A percentile compares a stretch with the other conserved stretches of the same genome.
phyloP scores from a whole-genome alignment of 2,888 invertebrate genomes.

The Erebia aethiops region DNA sequence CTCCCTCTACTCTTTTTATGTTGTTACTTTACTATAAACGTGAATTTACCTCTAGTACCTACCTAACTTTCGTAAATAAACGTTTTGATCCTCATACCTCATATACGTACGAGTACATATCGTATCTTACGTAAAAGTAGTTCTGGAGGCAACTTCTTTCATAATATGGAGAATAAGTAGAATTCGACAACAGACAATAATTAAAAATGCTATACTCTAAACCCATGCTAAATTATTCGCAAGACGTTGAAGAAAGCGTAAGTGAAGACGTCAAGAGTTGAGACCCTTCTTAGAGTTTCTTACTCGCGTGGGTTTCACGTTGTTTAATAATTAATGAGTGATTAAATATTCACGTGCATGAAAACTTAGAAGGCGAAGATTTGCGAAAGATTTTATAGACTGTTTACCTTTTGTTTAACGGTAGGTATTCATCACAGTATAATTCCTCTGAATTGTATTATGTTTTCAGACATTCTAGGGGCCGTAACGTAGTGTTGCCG shows the following conservation, averaged over 20 bases:
- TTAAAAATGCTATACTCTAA: conserved; percentile 24
- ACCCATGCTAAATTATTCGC: conserved; percentile 37
- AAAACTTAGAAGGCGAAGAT: conserved; percentile 37
- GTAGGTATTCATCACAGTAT: no score
- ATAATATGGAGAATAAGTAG: background rate
- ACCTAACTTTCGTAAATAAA: no score
- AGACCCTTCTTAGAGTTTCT: conserved; percentile 46
- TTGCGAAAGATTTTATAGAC: conserved; percentile 24
- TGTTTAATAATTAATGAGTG: conserved; percentile 42
- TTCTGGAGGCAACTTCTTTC: no score
- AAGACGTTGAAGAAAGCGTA: conserved; percentile 41
- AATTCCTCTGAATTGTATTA: no score
- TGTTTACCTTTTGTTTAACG: conserved; percentile 8
- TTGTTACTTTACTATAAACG: no score
- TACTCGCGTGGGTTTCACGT: conserved; percentile 40
- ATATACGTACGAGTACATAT: no score
- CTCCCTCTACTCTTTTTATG: no score
- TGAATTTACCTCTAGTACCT: no score
- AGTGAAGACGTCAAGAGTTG: conserved; percentile 42
- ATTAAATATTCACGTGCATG: conserved; percentile 43
- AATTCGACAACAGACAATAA: background rate
- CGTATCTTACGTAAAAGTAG: no score
- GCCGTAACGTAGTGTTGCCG: no score
- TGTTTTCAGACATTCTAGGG: no score
- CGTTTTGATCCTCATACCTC: no score